Evolutionary conservation across 1,140 invertebrate species (phyloP).

Genomic region (Hormaphis cornu): DNA sequence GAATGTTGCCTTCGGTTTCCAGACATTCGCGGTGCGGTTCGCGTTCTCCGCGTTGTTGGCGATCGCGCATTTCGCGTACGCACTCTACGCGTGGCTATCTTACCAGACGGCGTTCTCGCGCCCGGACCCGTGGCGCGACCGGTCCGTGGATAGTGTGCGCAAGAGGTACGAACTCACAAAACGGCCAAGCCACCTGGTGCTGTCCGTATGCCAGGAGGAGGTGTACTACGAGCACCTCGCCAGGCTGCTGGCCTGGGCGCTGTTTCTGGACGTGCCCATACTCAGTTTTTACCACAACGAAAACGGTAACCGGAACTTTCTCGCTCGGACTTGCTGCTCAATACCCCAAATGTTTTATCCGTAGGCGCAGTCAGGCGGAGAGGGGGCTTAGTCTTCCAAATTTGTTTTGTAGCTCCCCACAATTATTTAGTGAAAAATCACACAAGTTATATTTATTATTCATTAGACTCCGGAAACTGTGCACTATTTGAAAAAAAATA

Average conservation of each 20-base stretch:
- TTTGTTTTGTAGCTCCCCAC: too few species aligned
- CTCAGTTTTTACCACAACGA: constrained; percentile 16
- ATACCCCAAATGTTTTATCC: too few species aligned
- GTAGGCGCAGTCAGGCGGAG: too few species aligned
- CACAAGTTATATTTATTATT: too few species aligned
- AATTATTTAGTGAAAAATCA: too few species aligned
- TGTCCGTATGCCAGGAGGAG: constrained; percentile 7
- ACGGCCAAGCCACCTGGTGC: background rate
- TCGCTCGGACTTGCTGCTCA: too few species aligned
- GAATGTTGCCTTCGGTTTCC: too few species aligned
- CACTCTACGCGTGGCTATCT: background rate
- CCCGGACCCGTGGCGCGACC: background rate
- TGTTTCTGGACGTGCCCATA: background rate
- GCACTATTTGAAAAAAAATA: too few species aligned
- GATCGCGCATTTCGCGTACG: background rate
- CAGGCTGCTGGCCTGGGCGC: background rate
- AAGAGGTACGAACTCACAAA: background rate
- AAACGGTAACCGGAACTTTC: constrained; percentile 15
- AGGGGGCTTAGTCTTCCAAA: too few species aligned
- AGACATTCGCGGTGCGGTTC: too few species aligned
- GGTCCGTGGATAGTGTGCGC: background rate
- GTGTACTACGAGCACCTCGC: background rate
- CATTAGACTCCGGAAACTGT: too few species aligned
- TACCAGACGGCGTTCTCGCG: background rate
- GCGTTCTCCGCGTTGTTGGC: background rate